phyloP scores from a whole-genome alignment of 2,888 invertebrate genomes.

The Oscheius sp. region DNA sequence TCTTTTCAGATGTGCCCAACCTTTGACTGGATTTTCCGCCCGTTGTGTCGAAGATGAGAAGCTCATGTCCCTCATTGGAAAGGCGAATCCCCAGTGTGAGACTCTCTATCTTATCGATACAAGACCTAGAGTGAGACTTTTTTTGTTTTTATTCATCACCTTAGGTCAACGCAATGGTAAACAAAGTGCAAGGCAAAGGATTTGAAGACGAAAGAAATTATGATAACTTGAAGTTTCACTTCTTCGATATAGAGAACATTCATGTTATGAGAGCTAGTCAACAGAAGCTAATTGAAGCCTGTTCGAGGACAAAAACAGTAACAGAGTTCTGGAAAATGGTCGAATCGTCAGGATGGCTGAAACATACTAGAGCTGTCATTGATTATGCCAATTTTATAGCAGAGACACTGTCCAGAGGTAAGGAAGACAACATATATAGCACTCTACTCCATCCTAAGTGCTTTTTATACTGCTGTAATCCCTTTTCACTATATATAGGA shows the following conservation, averaged over 20 bases:
- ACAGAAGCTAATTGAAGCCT: slow-evolving; percentile 86
- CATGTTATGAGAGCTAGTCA: slow-evolving; percentile 97
- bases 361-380: slow-evolving; percentile 85
- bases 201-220: slow-evolving; percentile 98
- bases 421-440: no score
- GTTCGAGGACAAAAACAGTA: slow-evolving; percentile 86
- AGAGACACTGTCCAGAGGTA: slow-evolving; percentile 76
- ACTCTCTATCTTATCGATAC: slow-evolving; percentile 98
- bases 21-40: slow-evolving; percentile 94
- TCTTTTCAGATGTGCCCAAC: slow-evolving; percentile 85
- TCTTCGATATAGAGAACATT: slow-evolving; percentile 97
- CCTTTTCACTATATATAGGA: no score
- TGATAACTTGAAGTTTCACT: slow-evolving; percentile 97
- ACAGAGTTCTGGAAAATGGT: slow-evolving; percentile 87
- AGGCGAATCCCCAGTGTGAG: slow-evolving; percentile 84
- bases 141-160: slow-evolving; percentile 54
- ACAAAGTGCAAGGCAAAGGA: slow-evolving; percentile 96
- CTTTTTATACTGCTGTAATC: no score
- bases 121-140: slow-evolving; percentile 83
- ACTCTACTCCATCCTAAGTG: no score
- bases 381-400: slow-evolving; percentile 92
- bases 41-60: slow-evolving; percentile 96
- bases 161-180: slow-evolving; percentile 98
- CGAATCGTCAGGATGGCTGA: slow-evolving; percentile 93
- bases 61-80: slow-evolving; percentile 89